Conservation (phyloP, 2,113 vertebrate genomes). For the pig (Sus scrofa) region DNA sequence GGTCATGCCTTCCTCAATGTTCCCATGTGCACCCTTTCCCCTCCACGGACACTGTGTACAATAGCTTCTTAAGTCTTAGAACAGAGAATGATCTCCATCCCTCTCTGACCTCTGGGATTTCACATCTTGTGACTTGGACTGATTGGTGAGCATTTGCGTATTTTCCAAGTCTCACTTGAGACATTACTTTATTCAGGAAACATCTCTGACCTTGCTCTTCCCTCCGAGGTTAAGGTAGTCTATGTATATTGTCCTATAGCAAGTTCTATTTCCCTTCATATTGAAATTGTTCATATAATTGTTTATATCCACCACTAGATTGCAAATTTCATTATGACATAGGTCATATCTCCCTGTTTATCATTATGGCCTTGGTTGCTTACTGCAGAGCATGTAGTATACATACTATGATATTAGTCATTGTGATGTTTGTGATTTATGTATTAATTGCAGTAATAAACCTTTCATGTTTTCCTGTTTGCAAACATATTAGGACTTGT, state of each 20-base stretch:
- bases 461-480: background rate
- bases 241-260: background rate
- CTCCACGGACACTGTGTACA: accelerated
- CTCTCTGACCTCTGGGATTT: background rate
- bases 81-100: background rate
- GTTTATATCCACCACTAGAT: background rate
- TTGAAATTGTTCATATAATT: background rate
- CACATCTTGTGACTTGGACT: background rate
- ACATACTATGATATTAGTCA: background rate
- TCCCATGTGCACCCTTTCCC: accelerated
- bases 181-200: background rate
- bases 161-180: background rate
- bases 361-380: background rate
- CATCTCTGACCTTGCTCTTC: background rate
- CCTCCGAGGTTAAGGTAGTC: background rate
- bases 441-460: background rate
- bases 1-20: background rate
- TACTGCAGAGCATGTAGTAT: background rate
- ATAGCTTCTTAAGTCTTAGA: background rate
- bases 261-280: background rate
- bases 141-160: background rate
- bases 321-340: background rate
- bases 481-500: background rate
- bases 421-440: background rate
- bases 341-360: background rate